Percentiles rank a stretch among this genome's conserved stretches.
phyloP scores from a whole-genome alignment of 2,797 vertebrate genomes.

The Enteromius treurensis region DNA sequence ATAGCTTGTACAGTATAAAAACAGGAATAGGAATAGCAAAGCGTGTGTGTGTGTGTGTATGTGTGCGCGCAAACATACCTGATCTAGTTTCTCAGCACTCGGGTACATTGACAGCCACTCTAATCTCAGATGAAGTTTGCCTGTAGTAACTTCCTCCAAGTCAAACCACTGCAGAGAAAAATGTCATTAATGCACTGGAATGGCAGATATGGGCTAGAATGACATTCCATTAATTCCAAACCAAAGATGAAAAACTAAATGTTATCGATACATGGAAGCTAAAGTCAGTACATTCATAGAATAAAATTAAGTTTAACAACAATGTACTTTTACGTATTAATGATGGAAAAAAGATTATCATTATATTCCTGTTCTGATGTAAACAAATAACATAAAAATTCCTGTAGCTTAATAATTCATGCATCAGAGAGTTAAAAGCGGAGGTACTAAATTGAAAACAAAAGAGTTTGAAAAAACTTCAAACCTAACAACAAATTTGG shows the following conservation, averaged over 20 bases:
- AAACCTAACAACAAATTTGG: neutral
- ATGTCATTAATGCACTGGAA: neutral
- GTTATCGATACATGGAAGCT: neutral
- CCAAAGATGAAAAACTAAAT: neutral
- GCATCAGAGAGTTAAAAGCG: neutral
- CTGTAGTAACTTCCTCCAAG: constrained; percentile 89
- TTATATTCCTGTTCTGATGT: neutral
- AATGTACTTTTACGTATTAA: neutral
- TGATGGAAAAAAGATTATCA: neutral
- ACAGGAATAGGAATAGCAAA: neutral
- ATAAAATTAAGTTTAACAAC: neutral
- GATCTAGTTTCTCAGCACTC: constrained; percentile 83
- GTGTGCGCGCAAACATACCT: constrained; percentile 77
- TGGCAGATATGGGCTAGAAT: neutral
- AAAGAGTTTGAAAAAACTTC: neutral
- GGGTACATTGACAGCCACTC: constrained; percentile 93
- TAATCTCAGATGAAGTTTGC: constrained; percentile 93
- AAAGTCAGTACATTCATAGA: neutral
- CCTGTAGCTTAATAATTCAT: neutral
- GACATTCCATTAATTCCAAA: neutral
- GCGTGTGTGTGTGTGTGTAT: constrained; percentile 3
- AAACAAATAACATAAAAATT: neutral
- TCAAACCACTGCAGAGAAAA: constrained; percentile 87
- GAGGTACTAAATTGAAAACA: neutral
- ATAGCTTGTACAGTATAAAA: neutral